Evolutionary conservation across 1,140 invertebrate genomes (phyloP).

Genomic region (Listronotus bonariensis): DNA sequence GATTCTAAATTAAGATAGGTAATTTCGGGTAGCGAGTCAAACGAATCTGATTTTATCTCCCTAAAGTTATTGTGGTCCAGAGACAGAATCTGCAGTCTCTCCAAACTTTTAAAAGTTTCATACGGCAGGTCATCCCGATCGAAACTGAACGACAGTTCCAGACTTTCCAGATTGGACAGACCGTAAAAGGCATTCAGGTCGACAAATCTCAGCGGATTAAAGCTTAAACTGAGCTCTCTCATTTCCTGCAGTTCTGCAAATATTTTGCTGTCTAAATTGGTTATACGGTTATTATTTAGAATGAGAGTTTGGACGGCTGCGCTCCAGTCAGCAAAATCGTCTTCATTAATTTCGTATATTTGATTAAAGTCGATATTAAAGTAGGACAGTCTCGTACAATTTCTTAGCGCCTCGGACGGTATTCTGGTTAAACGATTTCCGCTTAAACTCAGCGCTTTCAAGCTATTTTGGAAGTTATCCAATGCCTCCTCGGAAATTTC

Average conservation of each 20-base stretch:
- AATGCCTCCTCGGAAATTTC: constrained; percentile 64
- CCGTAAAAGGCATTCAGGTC: constrained; percentile 77
- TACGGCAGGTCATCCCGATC: constrained; percentile 78
- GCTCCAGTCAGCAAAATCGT: constrained; percentile 80
- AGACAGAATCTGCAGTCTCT: constrained; percentile 79
- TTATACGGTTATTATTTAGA: constrained; percentile 82
- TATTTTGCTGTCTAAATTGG: constrained; percentile 71
- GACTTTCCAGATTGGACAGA: constrained; percentile 73
- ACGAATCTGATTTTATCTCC: constrained; percentile 64
- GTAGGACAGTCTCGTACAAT: constrained; percentile 74
- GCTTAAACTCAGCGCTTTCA: constrained; percentile 79
- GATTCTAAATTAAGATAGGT: constrained; percentile 86
- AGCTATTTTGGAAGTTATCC: constrained; percentile 60
- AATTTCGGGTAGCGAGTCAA: constrained; percentile 69
- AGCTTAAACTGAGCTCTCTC: constrained; percentile 85
- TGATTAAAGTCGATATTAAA: constrained; percentile 87
- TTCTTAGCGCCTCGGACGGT: constrained; percentile 68
- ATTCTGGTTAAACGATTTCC: constrained; percentile 77
- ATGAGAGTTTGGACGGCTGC: constrained; percentile 79
- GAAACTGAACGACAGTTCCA: constrained; percentile 85
- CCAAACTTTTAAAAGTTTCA: constrained; percentile 70
- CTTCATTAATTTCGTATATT: constrained; percentile 73
- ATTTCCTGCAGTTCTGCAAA: constrained; percentile 73
- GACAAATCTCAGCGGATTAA: constrained; percentile 81
- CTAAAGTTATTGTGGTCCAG: constrained; percentile 88